These are phyloP conservation scores for Anthoscopus minutus DNA, from an alignment of 2,113 vertebrate genomes.

Conservation along the genomic window DNA sequence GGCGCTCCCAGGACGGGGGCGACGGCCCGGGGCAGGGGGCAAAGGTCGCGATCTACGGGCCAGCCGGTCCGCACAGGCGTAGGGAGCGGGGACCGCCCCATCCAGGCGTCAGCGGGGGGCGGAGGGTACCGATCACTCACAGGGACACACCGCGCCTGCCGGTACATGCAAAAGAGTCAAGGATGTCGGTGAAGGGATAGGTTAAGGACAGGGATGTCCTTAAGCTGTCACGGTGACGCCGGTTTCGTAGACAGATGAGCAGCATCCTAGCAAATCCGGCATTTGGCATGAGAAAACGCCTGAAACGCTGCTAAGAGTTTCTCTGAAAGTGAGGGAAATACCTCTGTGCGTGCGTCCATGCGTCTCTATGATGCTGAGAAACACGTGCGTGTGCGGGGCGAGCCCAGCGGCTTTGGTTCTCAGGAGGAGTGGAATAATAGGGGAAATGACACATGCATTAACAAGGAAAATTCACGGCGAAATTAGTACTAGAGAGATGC, in stretches of 20 bases:
- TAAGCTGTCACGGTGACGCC: background rate
- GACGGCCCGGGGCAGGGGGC: background rate
- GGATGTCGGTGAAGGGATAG: background rate
- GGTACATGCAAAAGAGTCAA: too few relatives aligned
- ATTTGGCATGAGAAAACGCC: rapidly evolving
- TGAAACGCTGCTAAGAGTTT: background rate
- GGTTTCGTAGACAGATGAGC: background rate
- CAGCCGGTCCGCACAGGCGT: background rate
- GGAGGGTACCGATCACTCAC: background rate
- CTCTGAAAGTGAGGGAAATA: too few relatives aligned
- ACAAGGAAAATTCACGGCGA: background rate
- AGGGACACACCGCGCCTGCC: background rate
- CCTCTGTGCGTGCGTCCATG: rapidly evolving
- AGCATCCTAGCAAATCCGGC: too few relatives aligned
- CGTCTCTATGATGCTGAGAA: rapidly evolving
- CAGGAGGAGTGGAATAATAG: background rate
- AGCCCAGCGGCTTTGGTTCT: background rate
- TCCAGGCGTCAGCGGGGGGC: background rate
- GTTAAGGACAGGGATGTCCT: background rate
- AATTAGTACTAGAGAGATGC: background rate
- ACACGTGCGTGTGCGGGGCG: background rate
- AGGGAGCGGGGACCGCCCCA: background rate
- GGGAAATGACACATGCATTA: background rate
- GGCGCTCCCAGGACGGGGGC: background rate
- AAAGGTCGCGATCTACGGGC: background rate